phyloP scores from a whole-genome alignment of 2,888 invertebrate genomes.

The Acanthococcus lagerstroemiae region DNA sequence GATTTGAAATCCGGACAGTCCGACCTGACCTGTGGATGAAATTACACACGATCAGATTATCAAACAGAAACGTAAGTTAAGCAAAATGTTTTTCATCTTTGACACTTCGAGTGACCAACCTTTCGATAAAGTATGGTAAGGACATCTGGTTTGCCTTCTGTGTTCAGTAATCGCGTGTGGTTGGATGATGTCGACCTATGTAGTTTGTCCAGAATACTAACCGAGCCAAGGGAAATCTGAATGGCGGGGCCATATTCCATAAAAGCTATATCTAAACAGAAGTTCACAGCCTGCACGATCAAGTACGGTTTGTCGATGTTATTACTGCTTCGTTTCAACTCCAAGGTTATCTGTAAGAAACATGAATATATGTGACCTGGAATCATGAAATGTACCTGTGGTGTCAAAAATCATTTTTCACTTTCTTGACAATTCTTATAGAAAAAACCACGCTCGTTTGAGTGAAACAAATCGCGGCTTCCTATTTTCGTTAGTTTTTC shows the following conservation, averaged over 20 bases:
- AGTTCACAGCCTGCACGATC: conserved; percentile 56
- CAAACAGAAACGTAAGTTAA: too few relatives aligned
- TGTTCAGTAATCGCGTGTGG: conserved; percentile 62
- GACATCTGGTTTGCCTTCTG: conserved; percentile 52
- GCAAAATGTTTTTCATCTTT: too few relatives aligned
- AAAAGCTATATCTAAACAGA: conserved; percentile 62
- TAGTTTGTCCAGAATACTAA: conserved; percentile 62
- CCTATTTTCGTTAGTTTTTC: too few relatives aligned
- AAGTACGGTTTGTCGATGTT: conserved; percentile 61
- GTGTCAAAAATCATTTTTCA: too few relatives aligned
- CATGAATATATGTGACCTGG: too few relatives aligned
- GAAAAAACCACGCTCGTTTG: neutral
- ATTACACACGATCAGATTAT: too few relatives aligned
- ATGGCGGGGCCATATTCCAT: conserved; percentile 70
- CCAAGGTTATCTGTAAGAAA: conserved; percentile 50
- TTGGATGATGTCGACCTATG: conserved; percentile 64
- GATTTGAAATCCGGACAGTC: conserved; percentile 73
- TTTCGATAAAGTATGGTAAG: conserved; percentile 65
- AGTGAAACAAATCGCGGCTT: neutral
- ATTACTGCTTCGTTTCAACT: conserved; percentile 55
- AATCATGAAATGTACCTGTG: too few relatives aligned
- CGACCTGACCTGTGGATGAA: conserved; percentile 53
- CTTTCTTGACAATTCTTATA: too few relatives aligned
- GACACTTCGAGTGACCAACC: too few relatives aligned
- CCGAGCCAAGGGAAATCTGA: conserved; percentile 56